phyloP scores from a whole-genome alignment of 1,140 invertebrate genomes.

The Meloidogyne chitwoodi region DNA sequence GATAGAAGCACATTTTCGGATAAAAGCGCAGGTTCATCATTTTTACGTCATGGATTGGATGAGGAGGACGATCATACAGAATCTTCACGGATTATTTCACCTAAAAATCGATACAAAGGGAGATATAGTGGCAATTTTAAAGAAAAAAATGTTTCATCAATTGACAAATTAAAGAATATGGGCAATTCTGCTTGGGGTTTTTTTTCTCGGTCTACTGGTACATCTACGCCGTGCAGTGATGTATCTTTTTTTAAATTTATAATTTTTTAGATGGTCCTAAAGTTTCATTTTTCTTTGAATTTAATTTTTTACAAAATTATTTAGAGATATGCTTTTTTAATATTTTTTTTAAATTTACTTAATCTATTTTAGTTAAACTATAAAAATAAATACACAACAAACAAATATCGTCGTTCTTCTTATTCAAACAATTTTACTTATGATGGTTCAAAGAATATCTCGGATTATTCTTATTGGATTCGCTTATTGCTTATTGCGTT shows the following conservation, averaged over 20 bases:
- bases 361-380: constrained; percentile 3
- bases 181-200: constrained; percentile 16
- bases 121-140: background rate
- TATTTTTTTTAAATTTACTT: no score
- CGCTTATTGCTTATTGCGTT: constrained; percentile 16
- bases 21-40: no score
- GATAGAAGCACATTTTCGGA: no score
- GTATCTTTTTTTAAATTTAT: constrained; percentile 9
- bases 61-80: constrained; percentile 40
- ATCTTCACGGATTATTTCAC: constrained; percentile 35
- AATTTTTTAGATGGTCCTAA: no score
- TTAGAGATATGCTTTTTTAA: no score
- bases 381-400: constrained; percentile 5
- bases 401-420: constrained; percentile 14
- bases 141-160: constrained; percentile 12
- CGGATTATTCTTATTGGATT: constrained; percentile 27
- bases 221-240: constrained; percentile 25
- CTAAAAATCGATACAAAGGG: constrained; percentile 3
- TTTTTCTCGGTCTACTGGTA: constrained; percentile 20
- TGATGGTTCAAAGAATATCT: background rate
- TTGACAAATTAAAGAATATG: constrained; percentile 29
- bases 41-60: background rate
- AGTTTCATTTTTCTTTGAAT: no score
- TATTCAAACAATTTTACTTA: background rate
- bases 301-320: no score